A percentile compares a stretch with the other conserved stretches of the same genome.
Evolutionary conservation across 2,888 invertebrate species (phyloP).

Genomic region (Erpobdella octoculata): DNA sequence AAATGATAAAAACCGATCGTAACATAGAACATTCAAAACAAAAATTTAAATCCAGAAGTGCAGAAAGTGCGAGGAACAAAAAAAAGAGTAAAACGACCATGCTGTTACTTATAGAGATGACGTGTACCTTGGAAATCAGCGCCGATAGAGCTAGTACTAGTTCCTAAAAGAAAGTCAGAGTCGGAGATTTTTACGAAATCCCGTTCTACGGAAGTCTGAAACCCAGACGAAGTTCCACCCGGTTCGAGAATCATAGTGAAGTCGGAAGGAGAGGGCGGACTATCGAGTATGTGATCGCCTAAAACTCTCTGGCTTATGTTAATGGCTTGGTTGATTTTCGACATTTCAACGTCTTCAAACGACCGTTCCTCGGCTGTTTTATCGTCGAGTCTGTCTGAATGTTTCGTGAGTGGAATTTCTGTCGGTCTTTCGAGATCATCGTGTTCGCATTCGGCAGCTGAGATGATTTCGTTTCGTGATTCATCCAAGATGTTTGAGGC

Average conservation of each 20-base stretch:
- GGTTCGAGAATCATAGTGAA: neutral
- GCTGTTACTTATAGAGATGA: neutral
- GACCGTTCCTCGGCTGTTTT: no score
- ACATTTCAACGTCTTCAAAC: no score
- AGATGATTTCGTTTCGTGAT: neutral
- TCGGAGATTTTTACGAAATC: neutral
- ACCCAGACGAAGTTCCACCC: no score
- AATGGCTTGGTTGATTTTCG: no score
- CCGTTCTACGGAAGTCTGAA: no score
- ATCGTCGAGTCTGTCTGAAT: no score
- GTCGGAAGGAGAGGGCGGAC: neutral
- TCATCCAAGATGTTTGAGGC: neutral
- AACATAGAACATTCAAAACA: neutral
- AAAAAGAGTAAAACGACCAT: neutral
- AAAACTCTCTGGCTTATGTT: no score
- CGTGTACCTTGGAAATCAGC: neutral
- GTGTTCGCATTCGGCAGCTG: no score
- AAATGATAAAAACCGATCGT: neutral
- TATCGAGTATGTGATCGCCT: no score
- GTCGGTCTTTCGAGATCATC: no score
- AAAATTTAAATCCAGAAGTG: neutral
- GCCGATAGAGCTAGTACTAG: neutral
- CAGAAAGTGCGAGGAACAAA: neutral
- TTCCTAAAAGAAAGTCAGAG: neutral
- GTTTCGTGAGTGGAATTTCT: no score